A percentile compares a stretch with the other conserved stretches of the same genome.
Conservation (phyloP, 2,888 invertebrate genomes). For the Morpho helenor region DNA sequence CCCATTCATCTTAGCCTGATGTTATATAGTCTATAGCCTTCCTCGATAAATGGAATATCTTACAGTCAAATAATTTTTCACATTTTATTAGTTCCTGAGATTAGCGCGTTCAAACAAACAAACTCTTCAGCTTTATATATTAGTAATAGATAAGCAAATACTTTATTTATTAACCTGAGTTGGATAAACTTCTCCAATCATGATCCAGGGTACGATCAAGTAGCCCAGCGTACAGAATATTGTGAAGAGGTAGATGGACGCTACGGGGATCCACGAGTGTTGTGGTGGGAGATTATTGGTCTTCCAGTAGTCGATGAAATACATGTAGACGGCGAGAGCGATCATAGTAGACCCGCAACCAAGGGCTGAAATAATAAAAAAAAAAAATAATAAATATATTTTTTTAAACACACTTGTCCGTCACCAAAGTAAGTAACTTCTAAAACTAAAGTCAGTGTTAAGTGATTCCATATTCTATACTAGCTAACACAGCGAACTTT, state of each 20-base stretch:
- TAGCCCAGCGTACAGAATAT: conserved; percentile 83
- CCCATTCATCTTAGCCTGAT: too few species aligned
- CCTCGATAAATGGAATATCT: too few species aligned
- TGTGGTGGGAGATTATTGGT: conserved; percentile 49
- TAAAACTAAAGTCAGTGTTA: too few species aligned
- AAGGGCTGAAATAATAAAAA: conserved; percentile 46
- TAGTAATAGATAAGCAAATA: background rate
- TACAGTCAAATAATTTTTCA: too few species aligned
- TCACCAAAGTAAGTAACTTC: too few species aligned
- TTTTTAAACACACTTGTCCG: too few species aligned
- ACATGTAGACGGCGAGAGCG: conserved; percentile 80
- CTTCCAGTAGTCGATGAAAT: conserved; percentile 74
- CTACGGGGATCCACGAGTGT: conserved; percentile 81
- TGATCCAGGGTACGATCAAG: conserved; percentile 85
- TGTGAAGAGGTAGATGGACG: conserved; percentile 80
- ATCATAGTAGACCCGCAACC: conserved; percentile 84
- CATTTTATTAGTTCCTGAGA: too few species aligned
- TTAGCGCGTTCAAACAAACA: too few species aligned
- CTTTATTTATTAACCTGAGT: conserved; percentile 61
- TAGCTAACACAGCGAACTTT: too few species aligned
- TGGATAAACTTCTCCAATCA: conserved; percentile 87
- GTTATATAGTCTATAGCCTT: too few species aligned
- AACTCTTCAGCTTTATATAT: too few species aligned
- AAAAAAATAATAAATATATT: background rate
- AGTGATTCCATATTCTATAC: too few species aligned